Evolutionary conservation across 2,113 vertebrate species (phyloP).

Genomic region (Serinus canaria): DNA sequence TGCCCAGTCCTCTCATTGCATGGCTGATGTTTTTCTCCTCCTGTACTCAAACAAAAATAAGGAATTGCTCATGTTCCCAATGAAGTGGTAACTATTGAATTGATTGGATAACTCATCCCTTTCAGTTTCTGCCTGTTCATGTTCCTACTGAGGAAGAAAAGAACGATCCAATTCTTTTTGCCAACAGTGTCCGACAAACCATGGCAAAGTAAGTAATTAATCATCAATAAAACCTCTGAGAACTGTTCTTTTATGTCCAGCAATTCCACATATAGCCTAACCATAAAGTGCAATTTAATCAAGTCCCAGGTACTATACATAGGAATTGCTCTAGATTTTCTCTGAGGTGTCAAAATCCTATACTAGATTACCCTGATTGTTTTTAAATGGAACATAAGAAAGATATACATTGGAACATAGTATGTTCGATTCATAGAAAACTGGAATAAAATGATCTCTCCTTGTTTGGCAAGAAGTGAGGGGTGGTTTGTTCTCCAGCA

Average conservation of each 20-base stretch:
- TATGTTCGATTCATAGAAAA: background rate
- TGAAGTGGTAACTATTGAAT: background rate
- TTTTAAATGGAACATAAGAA: background rate
- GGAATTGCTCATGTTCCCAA: background rate
- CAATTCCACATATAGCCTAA: background rate
- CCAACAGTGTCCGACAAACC: conserved; percentile 79
- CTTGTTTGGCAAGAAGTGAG: background rate
- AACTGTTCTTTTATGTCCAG: background rate
- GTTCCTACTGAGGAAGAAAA: conserved; percentile 88
- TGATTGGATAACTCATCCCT: conserved; percentile 24
- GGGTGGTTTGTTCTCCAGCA: background rate
- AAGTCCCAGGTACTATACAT: background rate
- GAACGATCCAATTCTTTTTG: conserved; percentile 81
- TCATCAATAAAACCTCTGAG: background rate
- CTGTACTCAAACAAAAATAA: background rate
- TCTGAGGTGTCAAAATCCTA: background rate
- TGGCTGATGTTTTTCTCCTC: background rate
- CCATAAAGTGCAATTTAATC: background rate
- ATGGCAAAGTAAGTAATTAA: conserved; percentile 86
- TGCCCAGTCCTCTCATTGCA: conserved; percentile 21
- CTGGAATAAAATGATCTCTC: background rate
- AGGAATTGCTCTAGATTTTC: background rate
- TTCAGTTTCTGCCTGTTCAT: conserved; percentile 90
- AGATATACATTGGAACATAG: background rate
- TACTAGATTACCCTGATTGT: background rate